Evolutionary conservation across 2,797 vertebrate species (phyloP), one percentile per base, ranked within the genome.

Genomic region (Pogonophryne albipinna): DNA sequence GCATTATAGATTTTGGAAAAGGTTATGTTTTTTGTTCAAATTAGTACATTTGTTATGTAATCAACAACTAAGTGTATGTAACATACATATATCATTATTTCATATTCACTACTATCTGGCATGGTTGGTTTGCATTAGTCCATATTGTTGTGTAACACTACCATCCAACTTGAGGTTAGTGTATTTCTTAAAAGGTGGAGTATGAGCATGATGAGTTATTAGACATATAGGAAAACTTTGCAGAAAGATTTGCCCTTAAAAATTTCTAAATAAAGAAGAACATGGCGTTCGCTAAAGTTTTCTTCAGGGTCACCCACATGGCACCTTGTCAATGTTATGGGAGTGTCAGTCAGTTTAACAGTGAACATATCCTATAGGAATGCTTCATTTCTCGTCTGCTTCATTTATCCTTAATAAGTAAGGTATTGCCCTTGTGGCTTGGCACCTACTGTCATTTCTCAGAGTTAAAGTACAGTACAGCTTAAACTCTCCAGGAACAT

Each of bases 401-500:
- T 72, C 38, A 75, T 80, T 69, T 72, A 67, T 66, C 73, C 68
- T 64, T 57, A 66, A 71, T 63, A 67, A 46, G 34, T 52, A 78
- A 55, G 44, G 34, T 31, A 31, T 46, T 55, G 69, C 53, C 56
- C 51, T 49, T 44, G 51, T 64, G 61, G 56, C 57, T 31, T 12
- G 61, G 59, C 65, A 61, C 53, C 55, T 71, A 11, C 55, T 49
- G 31, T 74, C 65, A 63, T 74, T 57, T 65, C 34, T 41, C 20
- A 1, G 17, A 62, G 50, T 50, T 57, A 68, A 58, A 41, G 27
- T 47, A 68, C 34, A 38, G 34, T 75, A 70, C 34, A 55, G 56
- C 53, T 77, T 56, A 68, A 82, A 74, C 52, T 70, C 67, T 72
- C 31, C 23, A 51, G 44, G 61, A 83, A 78, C 74, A 63, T 80